A percentile compares a stretch with the other conserved stretches of the same genome.
phyloP scores from a whole-genome alignment of 2,888 invertebrate genomes.

The Ophion ellenae region DNA sequence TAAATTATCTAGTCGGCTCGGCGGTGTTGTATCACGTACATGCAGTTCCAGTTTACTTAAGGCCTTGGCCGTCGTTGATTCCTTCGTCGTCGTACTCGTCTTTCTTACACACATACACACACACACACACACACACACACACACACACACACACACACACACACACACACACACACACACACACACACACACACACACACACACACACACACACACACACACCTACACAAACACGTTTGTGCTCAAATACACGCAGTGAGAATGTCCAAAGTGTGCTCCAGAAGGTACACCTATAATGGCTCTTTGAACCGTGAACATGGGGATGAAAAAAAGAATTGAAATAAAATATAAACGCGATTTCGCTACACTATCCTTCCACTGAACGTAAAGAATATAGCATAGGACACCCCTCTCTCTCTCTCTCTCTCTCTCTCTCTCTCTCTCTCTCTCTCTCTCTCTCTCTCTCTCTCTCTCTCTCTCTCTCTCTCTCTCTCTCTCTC shows the following conservation, averaged over 20 bases:
- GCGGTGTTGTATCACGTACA: slow-evolving; percentile 69
- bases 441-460: slow-evolving; percentile 12
- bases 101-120: slow-evolving; percentile 1
- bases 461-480: slow-evolving; percentile 19
- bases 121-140: neutral
- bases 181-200: slow-evolving; percentile 6
- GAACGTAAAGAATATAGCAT: slow-evolving; percentile 8
- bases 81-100: slow-evolving; percentile 30
- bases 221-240: neutral
- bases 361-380: slow-evolving; percentile 7
- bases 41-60: slow-evolving; percentile 73
- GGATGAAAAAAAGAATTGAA: slow-evolving; percentile 13
- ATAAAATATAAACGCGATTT: slow-evolving; percentile 19
- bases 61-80: slow-evolving; percentile 57
- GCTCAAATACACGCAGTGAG: slow-evolving; percentile 11
- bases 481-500: slow-evolving; percentile 1
- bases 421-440: slow-evolving; percentile 35
- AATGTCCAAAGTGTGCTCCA: slow-evolving; percentile 12
- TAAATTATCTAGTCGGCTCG: slow-evolving; percentile 63
- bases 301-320: slow-evolving; percentile 31
- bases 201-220: slow-evolving; percentile 3
- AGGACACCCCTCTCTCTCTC: slow-evolving; percentile 1
- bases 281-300: slow-evolving; percentile 35
- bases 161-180: neutral
- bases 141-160: slow-evolving; percentile 12